These are phyloP conservation scores for Stegostoma tigrinum DNA, from an alignment of 2,113 vertebrate genomes.

Conservation along the genomic window DNA sequence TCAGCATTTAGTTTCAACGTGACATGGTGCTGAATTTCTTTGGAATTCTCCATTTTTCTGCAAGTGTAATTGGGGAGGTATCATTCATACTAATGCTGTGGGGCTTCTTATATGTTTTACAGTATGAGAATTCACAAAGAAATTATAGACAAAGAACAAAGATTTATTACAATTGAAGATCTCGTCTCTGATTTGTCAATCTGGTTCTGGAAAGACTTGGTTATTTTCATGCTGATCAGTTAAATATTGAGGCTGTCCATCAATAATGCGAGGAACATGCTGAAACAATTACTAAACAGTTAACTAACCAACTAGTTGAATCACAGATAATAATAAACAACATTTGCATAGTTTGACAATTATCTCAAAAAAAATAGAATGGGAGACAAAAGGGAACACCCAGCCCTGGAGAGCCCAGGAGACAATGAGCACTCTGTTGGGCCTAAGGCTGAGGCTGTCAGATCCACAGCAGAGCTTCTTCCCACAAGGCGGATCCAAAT, in stretches of 20 bases:
- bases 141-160: neutral
- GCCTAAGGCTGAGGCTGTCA: neutral
- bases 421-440: neutral
- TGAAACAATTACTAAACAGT: slow-evolving; percentile 14
- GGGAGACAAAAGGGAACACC: neutral
- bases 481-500: neutral
- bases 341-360: neutral
- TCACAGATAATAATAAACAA: neutral
- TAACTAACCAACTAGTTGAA: slow-evolving; percentile 11
- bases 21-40: neutral
- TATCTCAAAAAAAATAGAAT: neutral
- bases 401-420: neutral
- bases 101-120: neutral
- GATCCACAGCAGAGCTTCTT: neutral
- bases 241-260: neutral
- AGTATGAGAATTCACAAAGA: neutral
- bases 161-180: neutral
- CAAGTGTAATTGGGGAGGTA: neutral
- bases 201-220: neutral
- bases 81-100: neutral
- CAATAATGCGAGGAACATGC: neutral
- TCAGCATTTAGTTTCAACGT: neutral
- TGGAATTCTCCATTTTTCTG: neutral
- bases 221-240: neutral
- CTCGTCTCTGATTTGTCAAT: neutral